A percentile compares a stretch with the other conserved stretches of the same genome.
phyloP scores from a whole-genome alignment of 2,888 invertebrate species.

The Ornithoptera priamus region DNA sequence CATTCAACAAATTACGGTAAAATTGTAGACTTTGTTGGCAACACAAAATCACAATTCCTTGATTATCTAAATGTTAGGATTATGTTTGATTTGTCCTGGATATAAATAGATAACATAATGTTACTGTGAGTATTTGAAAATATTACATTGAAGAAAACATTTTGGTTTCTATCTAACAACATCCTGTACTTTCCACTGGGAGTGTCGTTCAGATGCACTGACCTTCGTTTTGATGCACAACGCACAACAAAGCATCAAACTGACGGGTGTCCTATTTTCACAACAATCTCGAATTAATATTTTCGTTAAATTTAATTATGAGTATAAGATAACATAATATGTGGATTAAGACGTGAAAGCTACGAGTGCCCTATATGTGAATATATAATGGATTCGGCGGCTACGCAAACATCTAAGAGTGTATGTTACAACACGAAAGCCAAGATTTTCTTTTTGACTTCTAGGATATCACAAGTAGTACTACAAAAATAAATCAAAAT shows the following conservation, averaged over 20 bases:
- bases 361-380: conserved; percentile 62
- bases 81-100: conserved; percentile 74
- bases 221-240: conserved; percentile 81
- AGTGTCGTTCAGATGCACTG: conserved; percentile 79
- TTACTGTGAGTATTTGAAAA: conserved; percentile 72
- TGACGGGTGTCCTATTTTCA: conserved; percentile 81
- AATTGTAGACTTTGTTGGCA: conserved; percentile 46
- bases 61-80: conserved; percentile 74
- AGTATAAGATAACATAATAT: conserved; percentile 38
- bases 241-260: conserved; percentile 82
- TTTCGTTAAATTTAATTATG: conserved; percentile 45
- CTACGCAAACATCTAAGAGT: conserved; percentile 69
- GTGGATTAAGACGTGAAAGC: conserved; percentile 44
- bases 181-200: conserved; percentile 56
- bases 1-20: conserved; percentile 13
- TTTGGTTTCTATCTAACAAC: conserved; percentile 41
- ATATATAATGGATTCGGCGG: conserved; percentile 68
- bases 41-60: conserved; percentile 63
- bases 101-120: conserved; percentile 69
- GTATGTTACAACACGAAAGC: conserved; percentile 64
- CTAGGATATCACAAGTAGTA: conserved; percentile 66
- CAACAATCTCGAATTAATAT: conserved; percentile 69
- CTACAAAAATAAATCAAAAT: conserved; percentile 61
- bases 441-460: conserved; percentile 76
- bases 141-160: conserved; percentile 44